A percentile compares a stretch with the other conserved stretches of the same genome.
Evolutionary conservation across 2,113 vertebrate genomes (phyloP).

Genomic region (Trematocara unimaculatum): DNA sequence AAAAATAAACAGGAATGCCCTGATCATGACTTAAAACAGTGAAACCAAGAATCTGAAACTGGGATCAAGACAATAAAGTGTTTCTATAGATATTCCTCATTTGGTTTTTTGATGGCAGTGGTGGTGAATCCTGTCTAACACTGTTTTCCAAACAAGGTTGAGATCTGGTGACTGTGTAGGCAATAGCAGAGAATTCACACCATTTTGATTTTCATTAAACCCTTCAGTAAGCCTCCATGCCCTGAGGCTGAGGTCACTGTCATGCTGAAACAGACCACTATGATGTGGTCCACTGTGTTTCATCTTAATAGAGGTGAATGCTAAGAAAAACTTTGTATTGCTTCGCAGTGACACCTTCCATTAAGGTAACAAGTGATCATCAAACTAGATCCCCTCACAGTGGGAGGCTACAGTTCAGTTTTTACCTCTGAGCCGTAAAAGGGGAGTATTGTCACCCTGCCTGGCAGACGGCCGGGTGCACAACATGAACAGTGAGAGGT

Average conservation of each 20-base stretch:
- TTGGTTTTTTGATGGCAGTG: not conserved
- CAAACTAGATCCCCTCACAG: not conserved
- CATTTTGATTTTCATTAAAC: not conserved
- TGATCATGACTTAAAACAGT: accelerated
- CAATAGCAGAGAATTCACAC: not conserved
- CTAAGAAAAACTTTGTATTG: not conserved
- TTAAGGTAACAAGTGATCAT: not conserved
- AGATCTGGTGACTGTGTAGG: not conserved
- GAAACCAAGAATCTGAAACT: not conserved
- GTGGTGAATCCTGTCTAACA: not conserved
- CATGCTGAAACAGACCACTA: not conserved
- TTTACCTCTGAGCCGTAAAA: not conserved
- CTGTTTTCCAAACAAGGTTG: not conserved
- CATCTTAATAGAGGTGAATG: not conserved
- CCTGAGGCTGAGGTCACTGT: not conserved
- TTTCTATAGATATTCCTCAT: not conserved
- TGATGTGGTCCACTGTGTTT: not conserved
- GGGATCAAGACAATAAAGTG: not conserved
- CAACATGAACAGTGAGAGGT: not conserved
- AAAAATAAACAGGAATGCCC: not conserved
- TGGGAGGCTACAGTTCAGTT: not conserved
- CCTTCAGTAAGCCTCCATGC: accelerated
- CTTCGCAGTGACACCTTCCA: not conserved
- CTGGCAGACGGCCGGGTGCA: not conserved
- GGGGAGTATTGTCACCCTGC: not conserved